Base-by-base conservation (phyloP, 1,140 invertebrate species). In the Drosophila tropicalis region DNA sequence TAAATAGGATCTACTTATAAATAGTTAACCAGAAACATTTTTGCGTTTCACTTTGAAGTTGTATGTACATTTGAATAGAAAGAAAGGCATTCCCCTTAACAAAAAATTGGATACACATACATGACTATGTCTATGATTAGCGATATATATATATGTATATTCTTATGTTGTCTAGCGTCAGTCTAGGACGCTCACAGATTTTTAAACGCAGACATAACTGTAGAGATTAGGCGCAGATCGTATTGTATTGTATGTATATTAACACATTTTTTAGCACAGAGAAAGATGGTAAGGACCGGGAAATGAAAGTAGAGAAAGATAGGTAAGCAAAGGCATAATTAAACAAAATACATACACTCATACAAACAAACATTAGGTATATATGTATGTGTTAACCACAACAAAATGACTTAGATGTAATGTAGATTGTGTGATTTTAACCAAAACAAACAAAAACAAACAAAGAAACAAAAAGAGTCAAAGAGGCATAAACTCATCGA, bases 341-440 rank as follows among this genome's bases (percentile, higher is more conserved):
- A n/a, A n/a, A 47, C 13, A n/a, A 47, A 17, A 10, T 10, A 47
- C 17, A 47, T 29, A 29, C 29, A 29, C 5, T 29, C 44, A 47
- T 19, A 47, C 44, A 44, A 44, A 44, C 29, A 5, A 29, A 29
- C 10, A 44, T 15, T 44, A 15, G n/a, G 15, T 44, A 15, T 29
- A 29, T 41, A 58, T 68, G 64, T 47, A 62, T 67, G 66, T 62
- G 22, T 66, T 41, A 15, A 70, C 39, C 57, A 68, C 40, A 47
- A 64, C 56, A 55, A 58, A 66, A 66, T 69, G 82, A 81, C 69
- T 76, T 87, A 86, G 83, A 83, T 79, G 76, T 89, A 86, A 84
- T 22, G 17, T 51, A 51, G 44, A 51, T 51, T 51, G 87, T 89
- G 83, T 86, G 83, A 86, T 89, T 86, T 86, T 86, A 89, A 86